Evolutionary conservation across 2,888 invertebrate genomes (phyloP).

Genomic region (Oscheius sp.): DNA sequence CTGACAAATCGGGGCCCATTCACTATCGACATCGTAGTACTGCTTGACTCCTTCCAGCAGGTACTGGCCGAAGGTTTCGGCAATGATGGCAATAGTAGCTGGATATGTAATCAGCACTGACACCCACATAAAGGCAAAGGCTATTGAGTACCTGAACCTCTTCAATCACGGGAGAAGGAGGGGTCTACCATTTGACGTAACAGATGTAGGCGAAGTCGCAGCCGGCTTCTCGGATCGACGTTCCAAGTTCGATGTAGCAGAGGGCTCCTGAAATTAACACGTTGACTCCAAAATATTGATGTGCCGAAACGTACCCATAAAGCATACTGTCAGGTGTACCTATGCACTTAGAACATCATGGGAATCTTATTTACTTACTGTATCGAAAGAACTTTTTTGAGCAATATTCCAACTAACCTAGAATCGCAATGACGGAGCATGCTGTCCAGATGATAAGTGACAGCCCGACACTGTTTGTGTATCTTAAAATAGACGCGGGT

Average conservation of each 20-base stretch:
- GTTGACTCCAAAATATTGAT: background rate
- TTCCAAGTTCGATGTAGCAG: constrained; percentile 72
- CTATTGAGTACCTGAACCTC: constrained; percentile 52
- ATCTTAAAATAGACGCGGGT: constrained; percentile 60
- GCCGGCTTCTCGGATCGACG: constrained; percentile 70
- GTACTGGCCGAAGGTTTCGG: constrained; percentile 72
- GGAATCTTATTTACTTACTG: too few species aligned
- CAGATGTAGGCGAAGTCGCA: constrained; percentile 73
- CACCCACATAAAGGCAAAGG: constrained; percentile 73
- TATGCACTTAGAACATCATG: too few species aligned
- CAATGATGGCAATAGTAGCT: constrained; percentile 70
- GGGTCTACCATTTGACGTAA: constrained; percentile 60
- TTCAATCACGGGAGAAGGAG: background rate
- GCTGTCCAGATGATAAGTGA: constrained; percentile 91
- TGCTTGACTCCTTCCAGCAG: constrained; percentile 60
- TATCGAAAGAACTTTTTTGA: too few species aligned
- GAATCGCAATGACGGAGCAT: constrained; percentile 81
- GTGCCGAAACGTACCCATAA: too few species aligned
- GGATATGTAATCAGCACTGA: constrained; percentile 72
- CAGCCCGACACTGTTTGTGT: constrained; percentile 83
- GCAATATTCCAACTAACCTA: constrained; percentile 50
- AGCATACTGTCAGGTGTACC: too few species aligned
- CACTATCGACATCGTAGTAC: constrained; percentile 52
- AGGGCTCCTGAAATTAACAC: constrained; percentile 61
- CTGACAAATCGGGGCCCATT: constrained; percentile 62